Percentiles rank a stretch among this genome's conserved stretches.
Conservation (phyloP, 2,797 vertebrate species). For the Pachyuromys duprasi region DNA sequence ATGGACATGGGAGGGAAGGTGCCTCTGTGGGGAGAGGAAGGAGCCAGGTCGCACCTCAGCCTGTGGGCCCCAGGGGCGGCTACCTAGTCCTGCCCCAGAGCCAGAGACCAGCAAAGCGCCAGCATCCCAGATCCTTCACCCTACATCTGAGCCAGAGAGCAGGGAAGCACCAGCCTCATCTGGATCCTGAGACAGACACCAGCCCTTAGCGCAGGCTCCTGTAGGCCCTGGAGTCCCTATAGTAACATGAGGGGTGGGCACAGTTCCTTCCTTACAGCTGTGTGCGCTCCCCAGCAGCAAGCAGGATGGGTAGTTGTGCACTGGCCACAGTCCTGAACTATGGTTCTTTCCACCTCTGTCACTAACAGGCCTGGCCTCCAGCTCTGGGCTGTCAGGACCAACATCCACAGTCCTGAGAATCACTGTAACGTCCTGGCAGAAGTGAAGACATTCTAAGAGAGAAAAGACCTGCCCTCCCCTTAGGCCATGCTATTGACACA, state of each 20-base stretch:
- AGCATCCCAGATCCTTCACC: neutral
- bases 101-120: neutral
- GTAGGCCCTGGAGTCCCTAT: neutral
- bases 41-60: neutral
- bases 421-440: neutral
- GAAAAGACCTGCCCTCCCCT: neutral
- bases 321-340: neutral
- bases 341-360: neutral
- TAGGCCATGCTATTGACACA: neutral
- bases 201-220: neutral
- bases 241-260: fast-evolving
- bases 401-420: neutral
- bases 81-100: neutral
- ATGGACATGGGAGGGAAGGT: neutral
- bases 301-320: neutral
- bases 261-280: neutral
- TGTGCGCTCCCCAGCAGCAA: neutral
- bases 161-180: neutral
- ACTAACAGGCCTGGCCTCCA: neutral
- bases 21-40: neutral
- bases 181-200: too few species aligned
- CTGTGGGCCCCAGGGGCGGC: neutral
- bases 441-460: neutral
- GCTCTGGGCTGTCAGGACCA: neutral
- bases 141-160: neutral